Evolutionary conservation across 2,888 invertebrate genomes (phyloP).

Genomic region (Scelioninae gen. 2): DNA sequence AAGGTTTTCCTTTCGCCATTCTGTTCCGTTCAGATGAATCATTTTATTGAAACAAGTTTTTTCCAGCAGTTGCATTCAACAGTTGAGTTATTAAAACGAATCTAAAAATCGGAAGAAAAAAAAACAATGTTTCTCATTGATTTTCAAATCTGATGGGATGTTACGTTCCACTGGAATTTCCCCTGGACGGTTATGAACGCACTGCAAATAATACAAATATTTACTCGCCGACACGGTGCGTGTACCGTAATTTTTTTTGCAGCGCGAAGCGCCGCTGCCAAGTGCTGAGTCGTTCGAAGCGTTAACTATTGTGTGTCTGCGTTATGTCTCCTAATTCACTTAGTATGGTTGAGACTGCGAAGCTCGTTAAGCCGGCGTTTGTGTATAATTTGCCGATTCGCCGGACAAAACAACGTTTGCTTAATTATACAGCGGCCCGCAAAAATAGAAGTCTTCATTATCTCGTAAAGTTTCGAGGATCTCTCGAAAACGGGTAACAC

Average conservation of each 20-base stretch:
- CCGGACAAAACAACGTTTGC: conserved; percentile 58
- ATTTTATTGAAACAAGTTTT: too few species aligned
- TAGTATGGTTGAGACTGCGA: conserved; percentile 55
- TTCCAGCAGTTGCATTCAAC: too few species aligned
- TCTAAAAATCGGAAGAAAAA: too few species aligned
- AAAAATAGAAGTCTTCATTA: conserved; percentile 51
- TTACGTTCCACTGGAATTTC: too few species aligned
- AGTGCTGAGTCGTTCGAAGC: conserved; percentile 58
- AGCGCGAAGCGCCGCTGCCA: conserved; percentile 18
- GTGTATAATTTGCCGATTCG: conserved; percentile 66
- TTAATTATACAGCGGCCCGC: conserved; percentile 46
- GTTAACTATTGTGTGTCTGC: conserved; percentile 61
- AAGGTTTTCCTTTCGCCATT: too few species aligned
- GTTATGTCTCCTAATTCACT: conserved; percentile 63
- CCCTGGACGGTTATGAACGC: too few species aligned
- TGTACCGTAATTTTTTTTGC: conserved; percentile 34
- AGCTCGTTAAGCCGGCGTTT: conserved; percentile 63
- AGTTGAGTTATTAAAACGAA: too few species aligned
- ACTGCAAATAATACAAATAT: conserved; percentile 36
- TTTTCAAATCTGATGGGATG: too few species aligned
- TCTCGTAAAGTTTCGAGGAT: conserved; percentile 28
- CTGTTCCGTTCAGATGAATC: too few species aligned
- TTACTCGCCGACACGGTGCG: conserved; percentile 20
- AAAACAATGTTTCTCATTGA: too few species aligned
- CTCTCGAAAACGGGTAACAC: conserved; percentile 15